A percentile compares a stretch with the other conserved stretches of the same genome.
These are phyloP conservation scores for Quadroppia sp. DNA, from an alignment of 2,888 invertebrate species.

Conservation along the genomic window DNA sequence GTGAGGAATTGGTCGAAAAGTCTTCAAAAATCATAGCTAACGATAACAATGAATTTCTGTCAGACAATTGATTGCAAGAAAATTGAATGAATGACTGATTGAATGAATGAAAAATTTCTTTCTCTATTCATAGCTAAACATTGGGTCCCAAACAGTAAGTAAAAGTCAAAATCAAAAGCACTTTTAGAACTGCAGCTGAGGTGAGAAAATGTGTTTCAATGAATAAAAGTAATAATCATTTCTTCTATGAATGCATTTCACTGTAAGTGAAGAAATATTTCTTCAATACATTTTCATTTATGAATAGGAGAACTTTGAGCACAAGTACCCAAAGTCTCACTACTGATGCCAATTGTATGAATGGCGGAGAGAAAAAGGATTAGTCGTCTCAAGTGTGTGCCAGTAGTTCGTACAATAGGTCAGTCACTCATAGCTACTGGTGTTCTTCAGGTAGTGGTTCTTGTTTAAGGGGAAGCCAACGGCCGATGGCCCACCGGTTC, in stretches of 20 bases:
- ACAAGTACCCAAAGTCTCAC: too few relatives aligned
- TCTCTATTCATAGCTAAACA: neutral
- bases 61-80: neutral
- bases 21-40: too few relatives aligned
- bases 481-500: neutral
- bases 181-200: constrained; percentile 17
- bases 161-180: constrained; percentile 8
- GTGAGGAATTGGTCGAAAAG: neutral
- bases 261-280: neutral
- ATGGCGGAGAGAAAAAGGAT: constrained; percentile 20
- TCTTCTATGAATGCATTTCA: neutral
- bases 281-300: neutral
- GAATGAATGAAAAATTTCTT: neutral
- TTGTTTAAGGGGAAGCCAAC: neutral
- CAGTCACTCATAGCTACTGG: constrained; percentile 8
- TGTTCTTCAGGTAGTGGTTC: neutral
- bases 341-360: neutral
- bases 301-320: neutral
- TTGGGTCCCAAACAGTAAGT: neutral
- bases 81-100: neutral
- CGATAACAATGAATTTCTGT: neutral
- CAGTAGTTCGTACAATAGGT: neutral
- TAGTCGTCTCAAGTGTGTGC: constrained; percentile 22
- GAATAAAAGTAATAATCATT: neutral
- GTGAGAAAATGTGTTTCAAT: constrained; percentile 21